These are phyloP conservation scores for Nestor notabilis DNA, from an alignment of 2,113 vertebrate genomes.

Conservation along the genomic window DNA sequence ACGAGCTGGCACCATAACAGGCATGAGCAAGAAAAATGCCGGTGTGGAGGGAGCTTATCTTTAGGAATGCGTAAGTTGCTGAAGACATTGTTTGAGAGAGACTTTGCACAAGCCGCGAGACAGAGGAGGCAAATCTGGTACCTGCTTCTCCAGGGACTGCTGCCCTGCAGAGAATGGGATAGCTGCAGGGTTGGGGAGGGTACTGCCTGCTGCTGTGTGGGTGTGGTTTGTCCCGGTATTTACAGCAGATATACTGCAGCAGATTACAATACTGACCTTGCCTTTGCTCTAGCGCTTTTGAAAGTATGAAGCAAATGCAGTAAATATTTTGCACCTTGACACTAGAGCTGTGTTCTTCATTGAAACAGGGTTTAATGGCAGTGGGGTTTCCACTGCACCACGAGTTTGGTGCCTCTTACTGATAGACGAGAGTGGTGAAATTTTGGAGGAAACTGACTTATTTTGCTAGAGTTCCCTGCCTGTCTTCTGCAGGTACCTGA, in stretches of 20 bases:
- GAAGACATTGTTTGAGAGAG: background rate
- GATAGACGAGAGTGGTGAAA: background rate
- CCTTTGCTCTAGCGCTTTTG: background rate
- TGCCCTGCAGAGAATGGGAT: background rate
- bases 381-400: background rate
- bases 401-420: background rate
- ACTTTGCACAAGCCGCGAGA: background rate
- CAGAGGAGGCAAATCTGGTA: background rate
- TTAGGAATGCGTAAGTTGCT: background rate
- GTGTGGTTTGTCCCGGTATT: background rate
- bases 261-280: background rate
- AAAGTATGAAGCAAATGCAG: background rate
- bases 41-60: background rate
- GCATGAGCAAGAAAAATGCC: background rate
- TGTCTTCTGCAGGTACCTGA: background rate
- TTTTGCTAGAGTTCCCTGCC: background rate
- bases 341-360: background rate
- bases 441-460: background rate
- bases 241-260: background rate
- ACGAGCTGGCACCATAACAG: rapidly evolving
- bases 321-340: background rate
- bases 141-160: background rate
- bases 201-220: background rate
- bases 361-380: background rate
- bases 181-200: background rate